Percentiles rank a stretch among this genome's conserved stretches.
Evolutionary conservation across 2,888 invertebrate genomes (phyloP).

Genomic region (Machimus rusticus): DNA sequence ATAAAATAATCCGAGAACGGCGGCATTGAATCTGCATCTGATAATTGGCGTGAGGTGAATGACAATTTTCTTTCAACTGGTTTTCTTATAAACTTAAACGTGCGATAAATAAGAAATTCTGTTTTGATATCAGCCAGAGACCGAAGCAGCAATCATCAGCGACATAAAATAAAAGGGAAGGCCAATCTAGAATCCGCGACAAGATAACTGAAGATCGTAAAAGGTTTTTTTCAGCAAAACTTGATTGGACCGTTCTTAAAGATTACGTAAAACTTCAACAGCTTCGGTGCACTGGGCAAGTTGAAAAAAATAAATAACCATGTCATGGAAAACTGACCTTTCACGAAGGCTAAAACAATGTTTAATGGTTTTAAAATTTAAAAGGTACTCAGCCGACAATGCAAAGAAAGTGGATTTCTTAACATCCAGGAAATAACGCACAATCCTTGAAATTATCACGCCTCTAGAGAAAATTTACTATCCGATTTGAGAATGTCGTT

Average conservation of each 20-base stretch:
- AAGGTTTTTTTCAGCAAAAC: background rate
- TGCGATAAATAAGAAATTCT: background rate
- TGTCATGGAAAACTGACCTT: background rate
- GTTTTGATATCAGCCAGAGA: background rate
- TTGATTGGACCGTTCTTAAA: background rate
- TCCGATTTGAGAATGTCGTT: background rate
- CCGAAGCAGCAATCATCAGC: background rate
- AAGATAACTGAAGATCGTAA: background rate
- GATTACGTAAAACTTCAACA: background rate
- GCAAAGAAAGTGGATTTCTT: background rate
- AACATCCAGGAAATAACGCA: background rate
- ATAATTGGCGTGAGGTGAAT: constrained; percentile 44
- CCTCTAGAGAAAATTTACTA: background rate
- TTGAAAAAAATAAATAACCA: background rate
- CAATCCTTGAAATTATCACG: background rate
- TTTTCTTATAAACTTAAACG: constrained; percentile 10
- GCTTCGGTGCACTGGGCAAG: background rate
- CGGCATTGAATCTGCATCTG: constrained; percentile 5
- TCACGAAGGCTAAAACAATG: background rate
- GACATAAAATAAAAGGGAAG: background rate
- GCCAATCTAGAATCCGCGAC: background rate
- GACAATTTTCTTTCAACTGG: constrained; percentile 33
- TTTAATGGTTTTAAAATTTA: background rate
- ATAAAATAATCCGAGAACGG: background rate
- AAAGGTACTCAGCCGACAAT: background rate